Percentiles rank a stretch among this genome's conserved stretches.
Conservation (phyloP, 1,140 invertebrate genomes). For the Papilio aristodemus region DNA sequence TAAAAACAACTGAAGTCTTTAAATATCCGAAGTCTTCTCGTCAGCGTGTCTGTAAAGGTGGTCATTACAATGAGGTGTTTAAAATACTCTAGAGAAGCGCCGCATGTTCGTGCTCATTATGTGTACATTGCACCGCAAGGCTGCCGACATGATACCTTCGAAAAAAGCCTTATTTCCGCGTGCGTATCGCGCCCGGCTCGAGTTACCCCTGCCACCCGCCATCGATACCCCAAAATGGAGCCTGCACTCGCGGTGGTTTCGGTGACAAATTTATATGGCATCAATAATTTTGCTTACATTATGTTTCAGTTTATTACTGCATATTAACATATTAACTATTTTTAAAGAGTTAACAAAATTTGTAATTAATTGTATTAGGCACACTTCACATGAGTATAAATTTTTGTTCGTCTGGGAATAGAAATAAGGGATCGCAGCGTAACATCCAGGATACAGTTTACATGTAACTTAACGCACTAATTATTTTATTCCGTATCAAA, state of each 20-base stretch:
- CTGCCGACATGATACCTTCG: conserved; percentile 49
- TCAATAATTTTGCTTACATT: too few species aligned
- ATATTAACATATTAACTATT: too few species aligned
- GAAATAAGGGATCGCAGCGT: neutral
- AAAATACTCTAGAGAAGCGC: conserved; percentile 10
- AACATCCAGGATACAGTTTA: neutral
- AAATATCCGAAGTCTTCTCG: neutral
- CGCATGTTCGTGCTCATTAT: conserved; percentile 8
- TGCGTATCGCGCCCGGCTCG: conserved; percentile 45
- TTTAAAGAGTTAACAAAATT: too few species aligned
- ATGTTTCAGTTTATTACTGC: too few species aligned
- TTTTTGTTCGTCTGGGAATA: neutral
- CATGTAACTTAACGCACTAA: neutral
- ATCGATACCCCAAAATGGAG: conserved; percentile 47
- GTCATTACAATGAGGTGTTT: conserved; percentile 19
- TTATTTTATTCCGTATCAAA: conserved; percentile 17
- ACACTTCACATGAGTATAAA: neutral
- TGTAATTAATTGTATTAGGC: too few species aligned
- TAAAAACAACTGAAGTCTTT: neutral
- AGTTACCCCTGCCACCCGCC: conserved; percentile 51
- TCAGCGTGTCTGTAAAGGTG: neutral
- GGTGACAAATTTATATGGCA: conserved; percentile 1
- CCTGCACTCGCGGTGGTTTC: conserved; percentile 39
- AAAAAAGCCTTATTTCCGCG: conserved; percentile 53
- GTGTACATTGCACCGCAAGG: neutral